A percentile compares a stretch with the other conserved stretches of the same genome.
Evolutionary conservation across 2,113 vertebrate genomes (phyloP).

Genomic region (Antidorcas marsupialis): DNA sequence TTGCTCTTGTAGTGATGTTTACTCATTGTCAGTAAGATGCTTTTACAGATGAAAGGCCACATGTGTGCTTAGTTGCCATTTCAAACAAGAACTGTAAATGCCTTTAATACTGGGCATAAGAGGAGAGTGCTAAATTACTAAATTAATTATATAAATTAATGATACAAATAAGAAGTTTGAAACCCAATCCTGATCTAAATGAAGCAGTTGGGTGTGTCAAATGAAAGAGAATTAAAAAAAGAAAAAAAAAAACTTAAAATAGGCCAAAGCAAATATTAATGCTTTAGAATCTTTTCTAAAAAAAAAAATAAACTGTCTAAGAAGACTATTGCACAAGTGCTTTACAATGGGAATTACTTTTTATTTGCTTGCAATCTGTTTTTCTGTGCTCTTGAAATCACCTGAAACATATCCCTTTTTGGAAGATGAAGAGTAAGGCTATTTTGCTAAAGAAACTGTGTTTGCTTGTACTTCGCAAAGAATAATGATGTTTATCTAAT

Average conservation of each 20-base stretch:
- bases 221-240: background rate
- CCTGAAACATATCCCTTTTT: background rate
- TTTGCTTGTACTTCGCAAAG: conserved; percentile 15
- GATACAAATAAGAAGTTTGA: background rate
- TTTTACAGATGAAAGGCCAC: background rate
- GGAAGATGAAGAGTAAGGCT: background rate
- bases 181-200: background rate
- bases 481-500: conserved; percentile 43
- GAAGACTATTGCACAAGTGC: background rate
- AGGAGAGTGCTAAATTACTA: background rate
- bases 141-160: background rate
- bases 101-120: background rate
- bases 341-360: background rate
- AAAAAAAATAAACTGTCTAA: background rate
- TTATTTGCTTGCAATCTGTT: background rate
- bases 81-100: background rate
- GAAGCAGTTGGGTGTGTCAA: background rate
- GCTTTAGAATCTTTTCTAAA: background rate
- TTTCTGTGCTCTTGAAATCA: background rate
- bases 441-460: background rate
- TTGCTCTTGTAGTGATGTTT: background rate
- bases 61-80: background rate
- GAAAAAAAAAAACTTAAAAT: background rate
- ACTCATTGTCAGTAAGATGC: background rate
- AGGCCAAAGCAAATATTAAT: background rate